phyloP scores from a whole-genome alignment of 2,888 invertebrate genomes.

The Asteroscopus sphinx region DNA sequence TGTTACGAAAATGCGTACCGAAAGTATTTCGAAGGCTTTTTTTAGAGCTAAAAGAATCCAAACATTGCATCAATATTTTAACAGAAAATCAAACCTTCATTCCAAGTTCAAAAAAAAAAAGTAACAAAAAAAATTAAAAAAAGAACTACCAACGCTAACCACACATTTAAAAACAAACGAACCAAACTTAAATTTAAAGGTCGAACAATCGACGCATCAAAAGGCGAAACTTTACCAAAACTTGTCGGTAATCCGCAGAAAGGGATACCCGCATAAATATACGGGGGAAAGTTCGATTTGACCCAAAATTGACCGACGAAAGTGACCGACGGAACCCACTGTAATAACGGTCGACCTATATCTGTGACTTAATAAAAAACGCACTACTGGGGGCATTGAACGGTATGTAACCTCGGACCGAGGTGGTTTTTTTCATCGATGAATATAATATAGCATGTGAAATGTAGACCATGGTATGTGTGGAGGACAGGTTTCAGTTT shows the following conservation, averaged over 20 bases:
- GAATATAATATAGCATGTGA: slow-evolving; percentile 44
- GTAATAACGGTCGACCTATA: slow-evolving; percentile 75
- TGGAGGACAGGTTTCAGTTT: background rate
- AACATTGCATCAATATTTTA: no score
- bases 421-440: slow-evolving; percentile 23
- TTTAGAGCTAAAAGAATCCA: no score
- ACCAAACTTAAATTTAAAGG: slow-evolving; percentile 53
- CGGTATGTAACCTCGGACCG: slow-evolving; percentile 14
- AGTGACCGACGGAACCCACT: slow-evolving; percentile 67
- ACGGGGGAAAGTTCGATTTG: slow-evolving; percentile 64
- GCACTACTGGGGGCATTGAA: slow-evolving; percentile 48
- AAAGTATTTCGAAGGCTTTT: no score
- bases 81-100: background rate
- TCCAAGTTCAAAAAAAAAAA: background rate
- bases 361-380: slow-evolving; percentile 79
- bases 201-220: slow-evolving; percentile 55
- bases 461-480: slow-evolving; percentile 19
- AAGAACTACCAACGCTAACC: slow-evolving; percentile 15
- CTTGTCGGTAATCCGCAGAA: slow-evolving; percentile 57
- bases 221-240: slow-evolving; percentile 55
- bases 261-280: slow-evolving; percentile 62
- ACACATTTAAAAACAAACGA: slow-evolving; percentile 38
- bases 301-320: slow-evolving; percentile 77
- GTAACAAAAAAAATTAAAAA: slow-evolving; percentile 1
- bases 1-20: background rate